Conservation (phyloP, 2,113 vertebrate species). For the Campylomormyrus tamandua region DNA sequence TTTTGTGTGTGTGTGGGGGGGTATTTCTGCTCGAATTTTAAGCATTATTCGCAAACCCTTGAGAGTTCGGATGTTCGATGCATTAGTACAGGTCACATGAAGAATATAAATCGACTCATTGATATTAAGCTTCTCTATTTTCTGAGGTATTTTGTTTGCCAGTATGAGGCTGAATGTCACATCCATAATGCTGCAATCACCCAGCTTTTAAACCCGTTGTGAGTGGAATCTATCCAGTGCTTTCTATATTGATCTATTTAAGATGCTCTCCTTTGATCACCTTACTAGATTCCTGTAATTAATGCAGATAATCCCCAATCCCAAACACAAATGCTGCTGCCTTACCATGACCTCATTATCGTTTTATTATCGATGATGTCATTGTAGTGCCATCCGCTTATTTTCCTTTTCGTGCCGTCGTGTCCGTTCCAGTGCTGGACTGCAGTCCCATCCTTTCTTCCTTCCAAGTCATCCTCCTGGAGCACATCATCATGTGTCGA, state of each 20-base stretch:
- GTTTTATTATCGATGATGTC: not conserved
- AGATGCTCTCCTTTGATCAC: not conserved
- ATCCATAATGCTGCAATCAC: not conserved
- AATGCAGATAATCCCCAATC: not conserved
- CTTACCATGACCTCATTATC: not conserved
- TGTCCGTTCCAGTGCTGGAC: slow-evolving; percentile 75
- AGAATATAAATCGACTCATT: not conserved
- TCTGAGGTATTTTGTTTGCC: not conserved
- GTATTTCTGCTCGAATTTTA: not conserved
- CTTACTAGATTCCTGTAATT: not conserved
- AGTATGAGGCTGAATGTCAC: not conserved
- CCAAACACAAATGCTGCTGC: not conserved
- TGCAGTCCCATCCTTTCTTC: slow-evolving; percentile 97
- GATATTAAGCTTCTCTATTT: not conserved
- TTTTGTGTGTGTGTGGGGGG: not conserved
- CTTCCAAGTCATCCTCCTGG: slow-evolving; percentile 95
- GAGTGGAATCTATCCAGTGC: not conserved
- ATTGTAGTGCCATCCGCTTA: not conserved
- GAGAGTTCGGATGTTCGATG: not conserved
- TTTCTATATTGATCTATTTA: not conserved
- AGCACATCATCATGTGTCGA: slow-evolving; percentile 98
- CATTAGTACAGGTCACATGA: not conserved
- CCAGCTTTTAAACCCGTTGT: not conserved
- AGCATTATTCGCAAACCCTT: not conserved
- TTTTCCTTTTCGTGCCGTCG: not conserved